These are phyloP conservation scores for Metopia argyrocephala DNA, from an alignment of 2,888 invertebrate species.

Conservation along the genomic window DNA sequence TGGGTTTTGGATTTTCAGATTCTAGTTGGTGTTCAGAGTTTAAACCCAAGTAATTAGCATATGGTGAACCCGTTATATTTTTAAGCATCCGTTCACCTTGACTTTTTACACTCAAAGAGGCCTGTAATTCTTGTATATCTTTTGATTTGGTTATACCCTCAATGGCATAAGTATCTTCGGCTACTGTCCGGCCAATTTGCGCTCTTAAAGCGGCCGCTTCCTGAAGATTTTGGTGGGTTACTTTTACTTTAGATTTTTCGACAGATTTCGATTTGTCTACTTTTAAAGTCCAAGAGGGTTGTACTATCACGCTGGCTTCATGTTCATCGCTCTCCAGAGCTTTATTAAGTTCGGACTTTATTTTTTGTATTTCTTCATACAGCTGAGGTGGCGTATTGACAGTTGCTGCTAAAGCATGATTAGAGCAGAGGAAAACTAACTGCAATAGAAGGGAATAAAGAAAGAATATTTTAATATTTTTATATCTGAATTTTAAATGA, in stretches of 20 bases:
- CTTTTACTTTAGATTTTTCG: slow-evolving; percentile 67
- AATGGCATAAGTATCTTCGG: slow-evolving; percentile 57
- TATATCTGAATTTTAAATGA: neutral
- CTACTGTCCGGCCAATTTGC: slow-evolving; percentile 68
- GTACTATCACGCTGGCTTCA: slow-evolving; percentile 69
- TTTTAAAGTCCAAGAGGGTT: slow-evolving; percentile 74
- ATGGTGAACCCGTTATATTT: neutral
- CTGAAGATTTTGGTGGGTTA: slow-evolving; percentile 66
- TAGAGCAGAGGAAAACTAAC: neutral
- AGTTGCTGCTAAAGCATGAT: neutral
- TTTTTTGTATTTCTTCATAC: slow-evolving; percentile 69
- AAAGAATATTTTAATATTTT: no score
- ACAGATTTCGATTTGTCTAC: neutral
- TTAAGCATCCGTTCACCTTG: slow-evolving; percentile 37
- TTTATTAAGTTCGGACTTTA: slow-evolving; percentile 71
- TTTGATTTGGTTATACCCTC: slow-evolving; percentile 47
- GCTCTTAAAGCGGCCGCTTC: slow-evolving; percentile 67
- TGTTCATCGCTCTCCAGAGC: slow-evolving; percentile 69
- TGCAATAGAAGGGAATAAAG: neutral
- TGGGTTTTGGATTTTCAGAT: slow-evolving; percentile 14
- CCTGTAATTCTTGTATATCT: slow-evolving; percentile 51
- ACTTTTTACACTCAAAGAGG: slow-evolving; percentile 29
- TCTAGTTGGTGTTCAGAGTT: neutral
- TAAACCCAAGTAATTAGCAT: slow-evolving; percentile 17
- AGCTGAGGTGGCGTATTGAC: slow-evolving; percentile 59